Evolutionary conservation across 2,888 invertebrate species (phyloP).

Genomic region (Acrobasis consociella): DNA sequence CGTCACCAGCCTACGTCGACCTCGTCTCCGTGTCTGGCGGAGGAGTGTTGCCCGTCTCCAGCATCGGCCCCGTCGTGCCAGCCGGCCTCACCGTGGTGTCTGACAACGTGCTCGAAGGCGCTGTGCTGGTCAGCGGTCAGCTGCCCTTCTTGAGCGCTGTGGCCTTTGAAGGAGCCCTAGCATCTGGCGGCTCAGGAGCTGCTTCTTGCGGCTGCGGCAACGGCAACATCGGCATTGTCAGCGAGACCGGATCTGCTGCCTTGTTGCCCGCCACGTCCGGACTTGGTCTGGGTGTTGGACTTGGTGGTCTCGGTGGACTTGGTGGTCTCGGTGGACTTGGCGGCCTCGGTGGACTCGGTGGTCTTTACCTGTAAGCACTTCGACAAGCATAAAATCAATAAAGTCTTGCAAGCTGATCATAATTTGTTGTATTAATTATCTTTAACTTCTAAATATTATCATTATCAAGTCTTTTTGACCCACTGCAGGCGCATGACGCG

Average conservation of each 20-base stretch:
- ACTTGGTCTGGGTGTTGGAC: constrained; percentile 26
- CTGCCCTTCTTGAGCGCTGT: constrained; percentile 52
- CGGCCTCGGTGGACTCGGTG: too few relatives aligned
- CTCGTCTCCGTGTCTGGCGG: constrained; percentile 28
- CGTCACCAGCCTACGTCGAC: constrained; percentile 3
- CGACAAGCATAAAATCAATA: too few relatives aligned
- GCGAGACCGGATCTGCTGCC: constrained; percentile 35
- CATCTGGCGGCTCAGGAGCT: constrained; percentile 43
- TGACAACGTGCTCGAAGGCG: constrained; percentile 48
- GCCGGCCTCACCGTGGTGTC: constrained; percentile 45
- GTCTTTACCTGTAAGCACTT: too few relatives aligned
- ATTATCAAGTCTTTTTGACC: too few relatives aligned
- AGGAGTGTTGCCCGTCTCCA: constrained; percentile 32
- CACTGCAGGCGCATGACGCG: too few relatives aligned
- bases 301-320: constrained; percentile 26
- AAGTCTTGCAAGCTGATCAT: too few relatives aligned
- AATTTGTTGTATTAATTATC: too few relatives aligned
- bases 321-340: constrained; percentile 4
- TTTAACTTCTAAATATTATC: too few relatives aligned
- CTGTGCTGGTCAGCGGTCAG: constrained; percentile 43
- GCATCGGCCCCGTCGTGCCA: constrained; percentile 35
- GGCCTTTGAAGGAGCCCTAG: constrained; percentile 42
- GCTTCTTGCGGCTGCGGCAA: constrained; percentile 43
- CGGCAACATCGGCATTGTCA: constrained; percentile 41
- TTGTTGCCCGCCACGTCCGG: constrained; percentile 26